Conservation (phyloP, 2,888 invertebrate genomes). For the Lordiphosa fenestrarum region DNA sequence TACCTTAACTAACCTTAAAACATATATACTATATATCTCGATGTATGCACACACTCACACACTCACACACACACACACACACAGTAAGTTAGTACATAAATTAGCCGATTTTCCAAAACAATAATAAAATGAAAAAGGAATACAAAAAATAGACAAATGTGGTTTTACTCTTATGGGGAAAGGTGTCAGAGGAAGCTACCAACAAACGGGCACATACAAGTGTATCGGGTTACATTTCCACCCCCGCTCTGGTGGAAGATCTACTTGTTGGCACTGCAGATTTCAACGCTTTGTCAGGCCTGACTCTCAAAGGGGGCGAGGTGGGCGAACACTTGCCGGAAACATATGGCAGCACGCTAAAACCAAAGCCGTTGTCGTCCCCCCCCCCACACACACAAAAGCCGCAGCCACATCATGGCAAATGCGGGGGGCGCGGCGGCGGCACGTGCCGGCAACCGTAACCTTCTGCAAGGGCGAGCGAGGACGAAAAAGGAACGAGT, state of each 20-base stretch:
- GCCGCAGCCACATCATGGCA: conserved; percentile 60
- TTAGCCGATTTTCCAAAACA: conserved; percentile 59
- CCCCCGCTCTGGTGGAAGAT: conserved; percentile 9
- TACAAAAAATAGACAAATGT: conserved; percentile 42
- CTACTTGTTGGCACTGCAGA: conserved; percentile 63
- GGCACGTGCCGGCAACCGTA: conserved; percentile 55
- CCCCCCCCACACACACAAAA: conserved; percentile 33
- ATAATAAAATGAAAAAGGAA: conserved; percentile 29
- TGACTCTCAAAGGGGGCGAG: conserved; percentile 13
- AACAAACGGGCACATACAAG: conserved; percentile 15
- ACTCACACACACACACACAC: conserved; percentile 26
- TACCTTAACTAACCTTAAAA: conserved; percentile 22
- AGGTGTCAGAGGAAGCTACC: conserved; percentile 49
- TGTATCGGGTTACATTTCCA: conserved; percentile 24
- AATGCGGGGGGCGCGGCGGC: conserved; percentile 34
- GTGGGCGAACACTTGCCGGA: conserved; percentile 65
- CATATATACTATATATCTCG: conserved; percentile 23
- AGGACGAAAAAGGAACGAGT: conserved; percentile 29
- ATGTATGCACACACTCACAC: conserved; percentile 23
- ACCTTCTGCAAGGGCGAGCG: conserved; percentile 54
- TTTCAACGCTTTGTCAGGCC: conserved; percentile 62
- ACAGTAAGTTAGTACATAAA: conserved; percentile 53
- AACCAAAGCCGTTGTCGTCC: conserved; percentile 57
- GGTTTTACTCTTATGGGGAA: conserved; percentile 34
- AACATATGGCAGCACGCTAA: conserved; percentile 70